phyloP scores from a whole-genome alignment of 2,797 vertebrate genomes.

The Carduelis carduelis region DNA sequence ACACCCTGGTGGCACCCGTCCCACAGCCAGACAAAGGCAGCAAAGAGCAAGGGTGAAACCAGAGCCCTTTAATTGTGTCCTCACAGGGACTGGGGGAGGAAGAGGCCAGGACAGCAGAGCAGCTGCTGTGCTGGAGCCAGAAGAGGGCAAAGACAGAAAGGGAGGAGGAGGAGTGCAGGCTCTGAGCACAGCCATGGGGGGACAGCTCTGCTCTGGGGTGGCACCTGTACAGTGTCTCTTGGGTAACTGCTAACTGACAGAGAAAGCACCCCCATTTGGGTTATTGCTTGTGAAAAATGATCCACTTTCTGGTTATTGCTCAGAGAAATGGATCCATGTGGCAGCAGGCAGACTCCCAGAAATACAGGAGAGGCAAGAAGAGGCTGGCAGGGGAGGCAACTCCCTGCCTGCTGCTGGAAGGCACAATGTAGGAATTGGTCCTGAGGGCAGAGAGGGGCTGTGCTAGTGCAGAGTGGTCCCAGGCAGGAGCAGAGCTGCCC shows the following conservation, averaged over 20 bases:
- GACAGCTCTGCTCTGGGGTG: not conserved
- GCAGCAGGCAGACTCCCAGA: not conserved
- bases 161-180: not conserved
- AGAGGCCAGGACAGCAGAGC: not conserved
- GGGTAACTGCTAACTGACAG: not conserved
- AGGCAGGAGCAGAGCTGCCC: not conserved
- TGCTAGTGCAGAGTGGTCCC: not conserved
- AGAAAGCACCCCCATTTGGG: accelerated
- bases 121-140: not conserved
- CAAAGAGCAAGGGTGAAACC: constrained; percentile 40
- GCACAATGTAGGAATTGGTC: not conserved
- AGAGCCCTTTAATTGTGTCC: constrained; percentile 62
- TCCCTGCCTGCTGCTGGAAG: not conserved
- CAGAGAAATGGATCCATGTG: not conserved
- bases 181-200: accelerated
- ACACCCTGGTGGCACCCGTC: not conserved
- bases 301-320: not conserved
- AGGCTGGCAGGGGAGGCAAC: not conserved
- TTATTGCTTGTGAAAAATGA: not conserved
- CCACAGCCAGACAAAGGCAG: not conserved
- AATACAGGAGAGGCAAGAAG: not conserved
- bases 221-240: not conserved
- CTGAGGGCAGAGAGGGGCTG: not conserved
- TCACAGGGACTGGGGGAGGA: not conserved
- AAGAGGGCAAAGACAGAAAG: not conserved